Evolutionary conservation across 2,888 invertebrate genomes (phyloP), one percentile per base, ranked within the genome.

Genomic region (Ectobius pallidus): DNA sequence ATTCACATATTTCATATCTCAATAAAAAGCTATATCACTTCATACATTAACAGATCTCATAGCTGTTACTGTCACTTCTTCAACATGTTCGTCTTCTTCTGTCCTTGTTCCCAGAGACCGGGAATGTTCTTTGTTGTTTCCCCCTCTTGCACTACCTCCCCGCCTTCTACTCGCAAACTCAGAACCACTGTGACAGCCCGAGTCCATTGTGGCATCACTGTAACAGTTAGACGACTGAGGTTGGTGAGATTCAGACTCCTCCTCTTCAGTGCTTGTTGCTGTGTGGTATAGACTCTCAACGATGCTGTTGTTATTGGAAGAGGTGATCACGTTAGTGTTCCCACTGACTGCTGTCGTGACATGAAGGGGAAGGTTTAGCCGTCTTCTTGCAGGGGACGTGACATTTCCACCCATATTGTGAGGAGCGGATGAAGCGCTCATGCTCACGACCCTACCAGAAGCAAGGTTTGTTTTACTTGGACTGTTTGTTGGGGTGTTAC

Each of bases 121-220:
- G 30, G 58, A 30, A 58, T 58, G 32, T 58, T 58, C 58, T 20
- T 58, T 55, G 34, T n/a, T 25, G 14, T 20, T 34, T 11, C 34
- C 34, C 3, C 69, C 69, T 52, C 52, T n/a, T 18, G 39, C 20
- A 25, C 71, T 71, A 62, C 71, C 71, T 3, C 65, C 39, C 14
- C 44, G 63, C 18, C 61, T 32, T 39, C 71, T 70, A 11, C 70
- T 55, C 14, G 74, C 70, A 61, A 74, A 67, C 52, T 74, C 74
- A n/a, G 74, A 74, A n/a, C 89, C 90, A 77, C 89, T 90, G 75
- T 90, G 90, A 90, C 91, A 90, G 0, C 90, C 90, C 0, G 90
- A 88, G 77, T 90, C 90, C 85, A 90, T 87, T 0, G 90, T 90
- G 0, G 87, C 87, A 62, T 87, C 87, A 76, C 86, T 87, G 69